Conservation (phyloP, 1,140 invertebrate species). For the Drosophila trapezifrons region DNA sequence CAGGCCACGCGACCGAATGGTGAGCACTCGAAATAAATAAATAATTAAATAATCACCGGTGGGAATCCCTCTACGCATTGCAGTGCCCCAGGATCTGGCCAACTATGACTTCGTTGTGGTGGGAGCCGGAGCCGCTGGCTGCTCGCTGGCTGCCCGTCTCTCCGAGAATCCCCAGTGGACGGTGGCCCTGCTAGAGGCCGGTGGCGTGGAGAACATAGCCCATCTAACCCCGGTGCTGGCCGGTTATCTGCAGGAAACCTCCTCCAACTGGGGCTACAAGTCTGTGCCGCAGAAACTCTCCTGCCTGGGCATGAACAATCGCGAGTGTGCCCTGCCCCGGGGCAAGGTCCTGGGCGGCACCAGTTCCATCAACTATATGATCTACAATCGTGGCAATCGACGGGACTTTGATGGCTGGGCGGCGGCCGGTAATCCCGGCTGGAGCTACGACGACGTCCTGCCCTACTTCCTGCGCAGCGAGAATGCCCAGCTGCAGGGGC, state of each 20-base stretch:
- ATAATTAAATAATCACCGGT: background rate
- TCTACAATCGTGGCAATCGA: slow-evolving; percentile 92
- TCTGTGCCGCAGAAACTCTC: slow-evolving; percentile 87
- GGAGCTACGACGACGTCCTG: slow-evolving; percentile 90
- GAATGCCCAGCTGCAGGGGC: slow-evolving; percentile 85
- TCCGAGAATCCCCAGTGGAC: slow-evolving; percentile 87
- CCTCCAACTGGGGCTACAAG: slow-evolving; percentile 89
- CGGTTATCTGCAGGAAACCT: slow-evolving; percentile 85
- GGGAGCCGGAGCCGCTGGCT: slow-evolving; percentile 90
- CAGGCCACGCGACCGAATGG: slow-evolving; percentile 54
- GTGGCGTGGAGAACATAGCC: slow-evolving; percentile 88
- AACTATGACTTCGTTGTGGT: slow-evolving; percentile 92
- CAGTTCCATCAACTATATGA: slow-evolving; percentile 93
- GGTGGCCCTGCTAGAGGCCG: slow-evolving; percentile 87
- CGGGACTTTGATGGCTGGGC: slow-evolving; percentile 91
- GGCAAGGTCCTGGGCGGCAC: slow-evolving; percentile 90
- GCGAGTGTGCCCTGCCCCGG: slow-evolving; percentile 86
- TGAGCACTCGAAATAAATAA: slow-evolving; percentile 3
- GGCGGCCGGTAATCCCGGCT: slow-evolving; percentile 87
- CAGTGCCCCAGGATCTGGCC: slow-evolving; percentile 56
- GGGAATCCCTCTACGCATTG: background rate
- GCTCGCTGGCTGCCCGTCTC: slow-evolving; percentile 88
- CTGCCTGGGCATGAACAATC: slow-evolving; percentile 85
- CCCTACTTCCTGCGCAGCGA: slow-evolving; percentile 88
- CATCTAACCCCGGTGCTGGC: slow-evolving; percentile 88